Conservation (phyloP, 2,888 invertebrate genomes). For the Eueremaeus valkanovi region DNA sequence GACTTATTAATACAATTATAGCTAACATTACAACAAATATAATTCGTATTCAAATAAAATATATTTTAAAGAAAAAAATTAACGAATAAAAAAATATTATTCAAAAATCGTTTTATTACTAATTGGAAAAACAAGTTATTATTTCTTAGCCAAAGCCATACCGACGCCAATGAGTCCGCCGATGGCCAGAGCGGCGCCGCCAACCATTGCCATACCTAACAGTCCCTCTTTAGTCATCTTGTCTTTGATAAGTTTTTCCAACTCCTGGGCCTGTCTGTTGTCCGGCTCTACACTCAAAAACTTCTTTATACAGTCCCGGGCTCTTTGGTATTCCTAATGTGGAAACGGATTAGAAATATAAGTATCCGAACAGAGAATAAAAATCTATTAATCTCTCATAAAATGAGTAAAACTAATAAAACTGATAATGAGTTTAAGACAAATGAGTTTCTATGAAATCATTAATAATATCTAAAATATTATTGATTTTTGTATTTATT, state of each 20-base stretch:
- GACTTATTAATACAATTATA: too few relatives aligned
- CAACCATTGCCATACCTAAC: slow-evolving; percentile 81
- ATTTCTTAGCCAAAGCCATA: slow-evolving; percentile 34
- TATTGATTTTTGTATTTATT: too few relatives aligned
- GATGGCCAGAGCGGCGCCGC: slow-evolving; percentile 74
- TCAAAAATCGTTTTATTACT: background rate
- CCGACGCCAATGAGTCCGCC: slow-evolving; percentile 55
- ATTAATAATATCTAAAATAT: too few relatives aligned
- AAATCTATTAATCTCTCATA: too few relatives aligned
- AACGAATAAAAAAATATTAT: background rate
- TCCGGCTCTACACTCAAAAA: slow-evolving; percentile 76
- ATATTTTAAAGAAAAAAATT: background rate
- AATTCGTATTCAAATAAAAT: too few relatives aligned
- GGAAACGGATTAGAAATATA: too few relatives aligned
- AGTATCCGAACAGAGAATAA: too few relatives aligned
- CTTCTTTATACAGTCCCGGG: slow-evolving; percentile 73
- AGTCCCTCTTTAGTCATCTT: slow-evolving; percentile 87
- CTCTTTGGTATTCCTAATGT: slow-evolving; percentile 71
- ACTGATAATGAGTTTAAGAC: too few relatives aligned
- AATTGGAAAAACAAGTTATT: background rate
- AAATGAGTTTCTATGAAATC: too few relatives aligned
- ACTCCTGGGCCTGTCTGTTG: slow-evolving; percentile 78
- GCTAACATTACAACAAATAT: too few relatives aligned
- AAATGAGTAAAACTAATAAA: too few relatives aligned
- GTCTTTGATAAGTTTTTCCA: slow-evolving; percentile 77